Conservation (phyloP, 2,888 invertebrate genomes). For the Synergus gifuensis region DNA sequence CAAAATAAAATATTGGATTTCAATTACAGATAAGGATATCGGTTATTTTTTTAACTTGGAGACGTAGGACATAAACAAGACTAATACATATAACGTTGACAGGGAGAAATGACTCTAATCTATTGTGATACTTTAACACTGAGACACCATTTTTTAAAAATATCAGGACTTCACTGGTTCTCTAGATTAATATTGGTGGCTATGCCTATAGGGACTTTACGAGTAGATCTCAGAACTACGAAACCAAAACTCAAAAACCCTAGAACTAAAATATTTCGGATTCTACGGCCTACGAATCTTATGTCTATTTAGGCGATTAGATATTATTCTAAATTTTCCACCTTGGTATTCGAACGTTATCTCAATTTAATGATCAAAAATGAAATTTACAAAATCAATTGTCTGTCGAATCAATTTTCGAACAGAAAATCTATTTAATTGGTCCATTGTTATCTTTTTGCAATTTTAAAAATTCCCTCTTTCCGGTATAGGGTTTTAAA, state of each 20-base stretch:
- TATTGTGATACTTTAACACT: conserved; percentile 17
- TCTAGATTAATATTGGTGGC: conserved; percentile 14
- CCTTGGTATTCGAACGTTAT: conserved; percentile 13
- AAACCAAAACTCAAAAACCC: conserved; percentile 32
- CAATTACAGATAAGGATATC: conserved; percentile 4
- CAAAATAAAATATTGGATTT: conserved; percentile 24
- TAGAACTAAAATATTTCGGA: conserved; percentile 11
- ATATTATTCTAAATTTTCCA: conserved; percentile 5
- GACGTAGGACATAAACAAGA: conserved; percentile 31
- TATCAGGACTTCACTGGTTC: conserved; percentile 5
- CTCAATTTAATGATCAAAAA: too few relatives aligned
- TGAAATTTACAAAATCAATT: too few relatives aligned
- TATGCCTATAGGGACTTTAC: conserved; percentile 14
- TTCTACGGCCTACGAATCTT: conserved; percentile 9
- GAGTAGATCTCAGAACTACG: conserved; percentile 33
- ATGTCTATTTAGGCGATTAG: conserved; percentile 14
- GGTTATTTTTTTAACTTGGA: background rate
- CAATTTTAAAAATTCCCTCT: background rate
- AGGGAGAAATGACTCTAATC: conserved; percentile 26
- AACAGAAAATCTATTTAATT: background rate
- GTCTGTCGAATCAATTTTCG: background rate
- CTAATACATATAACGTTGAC: conserved; percentile 21
- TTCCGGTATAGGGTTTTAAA: too few relatives aligned
- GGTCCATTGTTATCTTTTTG: background rate
- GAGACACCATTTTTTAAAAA: background rate